Evolutionary conservation across 1,140 invertebrate species (phyloP).

Genomic region (Panagrolaimus sp.): DNA sequence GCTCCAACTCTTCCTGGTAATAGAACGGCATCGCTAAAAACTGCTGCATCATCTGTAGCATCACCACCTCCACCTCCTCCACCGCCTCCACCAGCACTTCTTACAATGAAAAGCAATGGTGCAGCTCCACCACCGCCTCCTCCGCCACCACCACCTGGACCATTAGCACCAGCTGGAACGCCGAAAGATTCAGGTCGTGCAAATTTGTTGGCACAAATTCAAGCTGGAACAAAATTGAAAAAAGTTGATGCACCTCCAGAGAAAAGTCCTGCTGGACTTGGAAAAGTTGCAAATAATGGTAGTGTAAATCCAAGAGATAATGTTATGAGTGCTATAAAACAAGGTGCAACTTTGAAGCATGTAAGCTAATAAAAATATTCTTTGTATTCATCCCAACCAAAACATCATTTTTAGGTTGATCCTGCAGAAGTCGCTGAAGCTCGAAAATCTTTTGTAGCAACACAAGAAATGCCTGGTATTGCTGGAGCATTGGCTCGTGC

Average conservation of each 20-base stretch:
- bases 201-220: conserved; percentile 9
- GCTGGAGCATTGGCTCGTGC: conserved; percentile 3
- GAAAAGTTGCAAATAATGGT: background rate
- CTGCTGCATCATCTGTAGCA: no score
- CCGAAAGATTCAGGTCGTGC: background rate
- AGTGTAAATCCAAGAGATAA: conserved; percentile 1
- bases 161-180: background rate
- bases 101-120: background rate
- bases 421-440: background rate
- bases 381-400: background rate
- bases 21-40: no score
- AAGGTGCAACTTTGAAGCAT: conserved; percentile 4
- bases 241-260: conserved; percentile 3
- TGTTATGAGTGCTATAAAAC: background rate
- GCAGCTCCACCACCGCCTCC: conserved; percentile 10
- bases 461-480: conserved; percentile 4
- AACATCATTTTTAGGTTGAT: conserved; percentile 1
- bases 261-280: background rate
- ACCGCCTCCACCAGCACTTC: background rate
- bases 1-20: no score
- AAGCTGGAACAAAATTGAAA: background rate
- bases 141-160: background rate
- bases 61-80: conserved; percentile 1
- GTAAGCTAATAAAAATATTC: background rate
- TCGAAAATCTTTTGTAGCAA: conserved; percentile 5